A percentile compares a stretch with the other conserved stretches of the same genome.
Evolutionary conservation across 2,797 vertebrate species (phyloP).

Genomic region (Cephalopachus bancanus): DNA sequence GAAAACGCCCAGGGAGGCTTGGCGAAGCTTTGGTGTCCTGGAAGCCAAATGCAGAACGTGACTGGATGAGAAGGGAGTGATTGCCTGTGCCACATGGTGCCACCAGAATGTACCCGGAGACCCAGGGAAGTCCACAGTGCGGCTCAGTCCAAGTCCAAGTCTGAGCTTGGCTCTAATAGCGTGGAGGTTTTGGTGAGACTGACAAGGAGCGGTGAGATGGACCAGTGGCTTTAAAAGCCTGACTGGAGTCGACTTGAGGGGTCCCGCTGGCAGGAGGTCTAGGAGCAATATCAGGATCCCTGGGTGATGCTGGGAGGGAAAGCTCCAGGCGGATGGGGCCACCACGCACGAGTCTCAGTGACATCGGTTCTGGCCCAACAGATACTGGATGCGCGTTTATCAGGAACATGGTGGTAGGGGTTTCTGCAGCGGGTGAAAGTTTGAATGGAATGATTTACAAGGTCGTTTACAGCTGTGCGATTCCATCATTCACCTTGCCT

Average conservation of each 20-base stretch:
- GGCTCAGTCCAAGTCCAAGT: no score
- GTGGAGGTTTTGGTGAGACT: background rate
- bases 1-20: background rate
- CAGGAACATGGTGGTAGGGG: background rate
- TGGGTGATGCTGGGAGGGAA: accelerated
- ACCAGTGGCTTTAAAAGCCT: no score
- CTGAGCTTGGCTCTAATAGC: accelerated
- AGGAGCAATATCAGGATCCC: background rate
- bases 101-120: background rate
- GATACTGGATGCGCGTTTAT: accelerated
- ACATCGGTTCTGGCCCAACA: accelerated
- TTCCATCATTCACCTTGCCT: accelerated
- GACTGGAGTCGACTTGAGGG: background rate
- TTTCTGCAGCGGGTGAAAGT: no score
- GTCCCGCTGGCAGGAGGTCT: accelerated
- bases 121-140: no score
- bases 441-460: accelerated
- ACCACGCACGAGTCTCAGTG: accelerated
- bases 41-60: background rate
- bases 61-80: background rate
- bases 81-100: accelerated
- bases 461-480: background rate
- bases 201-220: accelerated
- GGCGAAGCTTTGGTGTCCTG: background rate
- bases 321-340: accelerated